Base-by-base conservation (phyloP, 2,888 invertebrate species). In the Dermolepida albohirtum region DNA sequence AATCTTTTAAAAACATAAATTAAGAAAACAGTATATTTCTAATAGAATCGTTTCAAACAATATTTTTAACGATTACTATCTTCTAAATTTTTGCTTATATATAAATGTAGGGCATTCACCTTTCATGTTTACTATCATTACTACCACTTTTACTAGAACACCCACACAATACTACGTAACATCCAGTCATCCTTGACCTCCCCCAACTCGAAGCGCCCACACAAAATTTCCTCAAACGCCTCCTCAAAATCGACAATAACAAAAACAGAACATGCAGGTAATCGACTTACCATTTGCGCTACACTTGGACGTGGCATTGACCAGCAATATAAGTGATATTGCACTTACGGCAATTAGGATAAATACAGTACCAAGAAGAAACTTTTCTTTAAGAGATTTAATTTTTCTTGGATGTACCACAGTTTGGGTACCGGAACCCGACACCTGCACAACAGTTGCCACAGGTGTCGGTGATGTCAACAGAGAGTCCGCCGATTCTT, bases 381-480 rank as follows among this genome's bases (percentile, higher is more conserved):
- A 80, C 72, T 79, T 79, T 74, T 81, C 81, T 55, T 70, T 67
- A 1, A 64, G 44, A 75, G 67, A 73, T 73, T 70, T 70, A 69
- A 70, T 74, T 72, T 72, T 55, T 66, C 74, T 72, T 5, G 79
- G 79, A 63, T 80, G 73, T 17, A 82, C 79, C 75, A 78, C 78
- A 10, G 82, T 82, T 73, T 79, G 80, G 27, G 81, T 78, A 59
- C 81, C 80, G 68, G 75, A 75, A 49, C 78, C 78, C 55, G 81
- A 76, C 59, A 82, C 79, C 73, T 82, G 82, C n/a, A 83, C 81
- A 12, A 81, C 78, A 4, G 81, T 79, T 10, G 78, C 72, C 14
- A 78, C 77, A 6, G 76, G 72, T 12, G 68, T 72, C 10, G 74
- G 65, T 14, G 51, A 43, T 10, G 57, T 55, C 17, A 78, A 72